These are phyloP conservation scores for Lasius platythorax DNA, from an alignment of 2,888 invertebrate genomes.

Conservation along the genomic window DNA sequence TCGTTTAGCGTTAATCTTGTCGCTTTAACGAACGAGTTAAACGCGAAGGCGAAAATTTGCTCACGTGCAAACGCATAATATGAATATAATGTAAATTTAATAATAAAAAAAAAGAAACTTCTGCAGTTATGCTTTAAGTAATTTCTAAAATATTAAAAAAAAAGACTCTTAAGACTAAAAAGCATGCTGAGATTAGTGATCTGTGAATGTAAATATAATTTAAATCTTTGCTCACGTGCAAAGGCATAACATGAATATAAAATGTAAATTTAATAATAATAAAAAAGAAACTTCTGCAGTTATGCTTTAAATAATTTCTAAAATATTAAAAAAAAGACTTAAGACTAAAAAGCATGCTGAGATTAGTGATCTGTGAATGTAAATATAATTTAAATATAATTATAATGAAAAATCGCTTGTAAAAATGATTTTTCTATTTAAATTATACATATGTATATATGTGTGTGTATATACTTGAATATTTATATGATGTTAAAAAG, in stretches of 20 bases:
- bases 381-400: not conserved
- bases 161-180: not conserved
- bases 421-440: not conserved
- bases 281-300: not conserved
- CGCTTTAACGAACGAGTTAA: conserved; percentile 20
- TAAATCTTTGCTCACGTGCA: not conserved
- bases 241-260: not conserved
- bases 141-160: not conserved
- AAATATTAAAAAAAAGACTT: not conserved
- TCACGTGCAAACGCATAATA: conserved; percentile 1
- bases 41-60: not conserved
- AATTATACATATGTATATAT: not conserved
- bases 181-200: not conserved
- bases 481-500: not conserved
- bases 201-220: not conserved
- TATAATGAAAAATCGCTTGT: not conserved
- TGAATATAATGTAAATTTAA: not conserved
- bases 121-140: not conserved
- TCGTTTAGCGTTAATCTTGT: conserved; percentile 23
- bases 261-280: not conserved
- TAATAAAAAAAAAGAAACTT: not conserved
- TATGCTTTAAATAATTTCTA: not conserved
- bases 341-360: not conserved
- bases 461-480: not conserved
- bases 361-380: not conserved